Conservation (phyloP, 1,140 invertebrate species). For the Trichoplusia ni region DNA sequence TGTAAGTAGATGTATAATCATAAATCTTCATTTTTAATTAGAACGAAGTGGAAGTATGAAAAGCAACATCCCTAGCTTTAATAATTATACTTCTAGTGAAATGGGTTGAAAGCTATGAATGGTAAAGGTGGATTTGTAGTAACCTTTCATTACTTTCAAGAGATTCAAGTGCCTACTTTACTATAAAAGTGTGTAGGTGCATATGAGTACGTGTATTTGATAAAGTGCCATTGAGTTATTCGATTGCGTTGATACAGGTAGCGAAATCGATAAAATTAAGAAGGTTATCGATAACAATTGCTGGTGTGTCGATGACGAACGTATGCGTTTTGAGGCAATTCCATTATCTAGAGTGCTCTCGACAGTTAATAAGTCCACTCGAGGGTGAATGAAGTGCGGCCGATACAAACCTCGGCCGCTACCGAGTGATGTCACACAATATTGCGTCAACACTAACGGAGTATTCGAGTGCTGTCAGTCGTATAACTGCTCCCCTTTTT, state of each 20-base stretch:
- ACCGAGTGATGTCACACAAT: slow-evolving; percentile 56
- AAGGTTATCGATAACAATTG: slow-evolving; percentile 32
- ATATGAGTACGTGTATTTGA: neutral
- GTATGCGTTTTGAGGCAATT: slow-evolving; percentile 57
- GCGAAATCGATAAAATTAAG: slow-evolving; percentile 29
- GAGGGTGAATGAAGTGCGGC: slow-evolving; percentile 40
- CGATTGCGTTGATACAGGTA: neutral
- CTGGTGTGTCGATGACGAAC: slow-evolving; percentile 28
- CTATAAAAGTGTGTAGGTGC: neutral
- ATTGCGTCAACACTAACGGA: slow-evolving; percentile 7
- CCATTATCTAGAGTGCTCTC: slow-evolving; percentile 75
- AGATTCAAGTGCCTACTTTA: neutral
- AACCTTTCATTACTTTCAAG: neutral
- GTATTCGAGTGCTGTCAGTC: neutral
- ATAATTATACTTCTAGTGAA: too few relatives aligned
- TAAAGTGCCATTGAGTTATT: slow-evolving; percentile 8
- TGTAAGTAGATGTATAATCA: too few relatives aligned
- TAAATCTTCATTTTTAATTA: too few relatives aligned
- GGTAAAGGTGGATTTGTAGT: too few relatives aligned
- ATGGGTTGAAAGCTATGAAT: too few relatives aligned
- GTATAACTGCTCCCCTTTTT: neutral
- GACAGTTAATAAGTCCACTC: slow-evolving; percentile 69
- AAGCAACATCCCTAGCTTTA: too few relatives aligned
- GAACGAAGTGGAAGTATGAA: too few relatives aligned
- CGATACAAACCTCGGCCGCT: slow-evolving; percentile 57